Conservation (phyloP, 2,888 invertebrate species). For the Alitta virens region DNA sequence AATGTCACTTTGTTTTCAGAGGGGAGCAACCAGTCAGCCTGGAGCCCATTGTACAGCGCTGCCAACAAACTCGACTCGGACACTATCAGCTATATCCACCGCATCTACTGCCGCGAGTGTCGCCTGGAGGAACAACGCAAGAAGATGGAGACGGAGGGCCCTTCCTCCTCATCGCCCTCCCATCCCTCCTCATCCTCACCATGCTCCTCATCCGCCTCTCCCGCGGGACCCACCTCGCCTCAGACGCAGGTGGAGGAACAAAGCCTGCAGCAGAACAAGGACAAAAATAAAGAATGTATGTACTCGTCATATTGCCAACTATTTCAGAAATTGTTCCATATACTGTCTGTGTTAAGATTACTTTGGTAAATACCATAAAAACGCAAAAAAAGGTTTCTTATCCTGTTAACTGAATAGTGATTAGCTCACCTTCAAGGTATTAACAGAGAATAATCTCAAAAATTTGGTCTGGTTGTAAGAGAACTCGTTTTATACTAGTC, state of each 20-base stretch:
- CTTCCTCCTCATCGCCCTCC: background rate
- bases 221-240: slow-evolving; percentile 51
- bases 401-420: too few species aligned
- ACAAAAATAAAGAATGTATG: slow-evolving; percentile 98
- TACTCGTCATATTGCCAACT: too few species aligned
- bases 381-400: too few species aligned
- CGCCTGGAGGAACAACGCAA: slow-evolving; percentile 25
- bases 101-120: slow-evolving; percentile 31
- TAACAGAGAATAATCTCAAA: too few species aligned
- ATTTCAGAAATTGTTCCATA: too few species aligned
- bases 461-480: too few species aligned
- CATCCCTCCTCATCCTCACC: background rate
- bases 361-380: too few species aligned
- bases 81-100: slow-evolving; percentile 28
- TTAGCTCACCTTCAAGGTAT: too few species aligned
- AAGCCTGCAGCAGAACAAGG: slow-evolving; percentile 88
- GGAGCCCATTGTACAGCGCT: slow-evolving; percentile 23
- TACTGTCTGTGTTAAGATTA: too few species aligned
- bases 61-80: slow-evolving; percentile 20
- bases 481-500: too few species aligned
- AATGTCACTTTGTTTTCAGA: too few species aligned
- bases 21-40: slow-evolving; percentile 3
- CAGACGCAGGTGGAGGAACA: slow-evolving; percentile 93
- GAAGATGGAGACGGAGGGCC: background rate
- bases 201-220: slow-evolving; percentile 15